Percentiles rank a stretch among this genome's conserved stretches.
These are phyloP conservation scores for Cyclina sinensis DNA, from an alignment of 1,140 invertebrate genomes.

Conservation along the genomic window DNA sequence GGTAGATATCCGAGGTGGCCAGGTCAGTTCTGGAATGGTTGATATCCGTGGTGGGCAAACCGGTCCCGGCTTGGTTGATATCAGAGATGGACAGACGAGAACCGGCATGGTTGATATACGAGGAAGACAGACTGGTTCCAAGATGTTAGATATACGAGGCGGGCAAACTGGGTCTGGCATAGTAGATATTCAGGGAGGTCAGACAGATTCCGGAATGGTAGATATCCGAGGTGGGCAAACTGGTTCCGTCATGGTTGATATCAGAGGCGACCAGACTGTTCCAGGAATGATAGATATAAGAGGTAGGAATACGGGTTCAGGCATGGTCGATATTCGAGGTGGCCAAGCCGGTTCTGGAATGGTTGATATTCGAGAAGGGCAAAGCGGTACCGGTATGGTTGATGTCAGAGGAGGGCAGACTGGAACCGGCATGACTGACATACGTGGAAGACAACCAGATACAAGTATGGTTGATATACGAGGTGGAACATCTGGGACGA, in stretches of 20 bases:
- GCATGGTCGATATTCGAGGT: not conserved
- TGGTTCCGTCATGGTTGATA: constrained; percentile 2
- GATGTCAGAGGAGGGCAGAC: constrained; percentile 18
- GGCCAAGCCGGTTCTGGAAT: not conserved
- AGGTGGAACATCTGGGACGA: not conserved
- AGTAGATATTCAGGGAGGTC: constrained; percentile 12
- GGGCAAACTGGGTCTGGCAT: not conserved
- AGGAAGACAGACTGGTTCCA: not conserved
- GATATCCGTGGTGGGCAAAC: not conserved
- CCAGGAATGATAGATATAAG: constrained; percentile 13
- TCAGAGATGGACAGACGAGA: not conserved
- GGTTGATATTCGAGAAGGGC: constrained; percentile 28
- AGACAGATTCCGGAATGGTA: not conserved
- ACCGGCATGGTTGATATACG: not conserved
- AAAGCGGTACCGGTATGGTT: constrained; percentile 10
- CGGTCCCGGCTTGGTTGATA: constrained; percentile 1
- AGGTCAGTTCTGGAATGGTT: not conserved
- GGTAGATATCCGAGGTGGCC: constrained; percentile 19
- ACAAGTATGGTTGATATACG: constrained; percentile 37
- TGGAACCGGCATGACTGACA: not conserved
- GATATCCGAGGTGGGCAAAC: constrained; percentile 8
- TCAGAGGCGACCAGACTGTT: not conserved
- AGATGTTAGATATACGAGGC: constrained; percentile 31
- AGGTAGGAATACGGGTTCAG: not conserved
- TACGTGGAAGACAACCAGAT: not conserved